A percentile compares a stretch with the other conserved stretches of the same genome.
Evolutionary conservation across 2,888 invertebrate genomes (phyloP).

Genomic region (Diarsia dahlii): DNA sequence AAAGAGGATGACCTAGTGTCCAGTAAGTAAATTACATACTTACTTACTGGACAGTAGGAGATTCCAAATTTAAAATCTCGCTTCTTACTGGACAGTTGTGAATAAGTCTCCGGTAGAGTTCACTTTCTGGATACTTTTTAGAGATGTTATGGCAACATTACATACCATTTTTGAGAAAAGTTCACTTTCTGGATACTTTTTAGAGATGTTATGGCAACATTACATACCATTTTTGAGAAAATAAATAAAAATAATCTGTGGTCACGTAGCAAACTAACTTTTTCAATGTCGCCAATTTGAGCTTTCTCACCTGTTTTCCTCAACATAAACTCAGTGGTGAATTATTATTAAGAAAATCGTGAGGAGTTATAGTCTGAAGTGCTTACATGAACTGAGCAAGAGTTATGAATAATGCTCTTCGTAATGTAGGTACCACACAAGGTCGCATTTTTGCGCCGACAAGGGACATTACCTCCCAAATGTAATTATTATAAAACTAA

Average conservation of each 20-base stretch:
- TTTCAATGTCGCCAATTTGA: background rate
- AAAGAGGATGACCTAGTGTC: no score
- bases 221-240: no score
- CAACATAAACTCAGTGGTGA: background rate
- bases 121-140: no score
- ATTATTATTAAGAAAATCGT: background rate
- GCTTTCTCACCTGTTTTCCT: background rate
- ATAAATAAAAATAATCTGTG: background rate
- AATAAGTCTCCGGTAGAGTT: no score
- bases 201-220: no score
- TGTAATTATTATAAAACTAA: conserved; percentile 13
- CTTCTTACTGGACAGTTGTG: no score
- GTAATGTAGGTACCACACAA: background rate
- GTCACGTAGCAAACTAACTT: background rate
- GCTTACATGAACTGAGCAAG: background rate
- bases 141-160: no score
- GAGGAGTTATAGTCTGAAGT: background rate
- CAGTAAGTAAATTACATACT: no score
- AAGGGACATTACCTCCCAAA: background rate
- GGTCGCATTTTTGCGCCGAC: background rate
- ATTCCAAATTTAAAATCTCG: no score
- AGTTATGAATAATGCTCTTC: background rate
- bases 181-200: no score
- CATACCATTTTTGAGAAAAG: no score
- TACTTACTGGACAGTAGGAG: no score